These are phyloP conservation scores for Rhorus exstirpatorius DNA, from an alignment of 2,888 invertebrate genomes.

Conservation along the genomic window DNA sequence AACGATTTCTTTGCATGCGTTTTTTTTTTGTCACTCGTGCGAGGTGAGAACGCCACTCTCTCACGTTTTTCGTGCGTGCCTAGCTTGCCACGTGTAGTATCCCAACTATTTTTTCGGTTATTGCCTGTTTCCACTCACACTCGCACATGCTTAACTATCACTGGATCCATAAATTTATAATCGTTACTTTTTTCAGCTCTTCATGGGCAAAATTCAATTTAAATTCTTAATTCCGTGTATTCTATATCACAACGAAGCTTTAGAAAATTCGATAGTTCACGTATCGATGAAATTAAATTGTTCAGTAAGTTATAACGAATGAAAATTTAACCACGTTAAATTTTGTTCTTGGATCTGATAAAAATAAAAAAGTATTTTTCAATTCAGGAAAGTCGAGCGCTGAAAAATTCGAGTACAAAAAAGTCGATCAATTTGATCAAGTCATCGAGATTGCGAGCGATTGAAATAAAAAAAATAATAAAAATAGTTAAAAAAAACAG, in stretches of 20 bases:
- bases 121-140: too few relatives aligned
- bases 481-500: too few relatives aligned
- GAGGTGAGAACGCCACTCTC: too few relatives aligned
- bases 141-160: background rate
- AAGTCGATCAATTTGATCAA: background rate
- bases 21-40: too few relatives aligned
- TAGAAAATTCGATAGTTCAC: background rate
- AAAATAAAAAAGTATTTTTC: background rate
- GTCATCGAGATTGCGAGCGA: background rate
- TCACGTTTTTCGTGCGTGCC: too few relatives aligned
- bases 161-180: constrained; percentile 3
- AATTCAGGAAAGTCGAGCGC: background rate
- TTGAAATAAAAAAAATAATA: background rate
- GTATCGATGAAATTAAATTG: background rate
- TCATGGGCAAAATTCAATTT: background rate
- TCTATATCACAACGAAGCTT: background rate
- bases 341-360: background rate
- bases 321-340: background rate
- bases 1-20: too few relatives aligned
- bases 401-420: background rate
- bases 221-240: too few relatives aligned
- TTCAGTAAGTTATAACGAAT: background rate
- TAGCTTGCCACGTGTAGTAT: too few relatives aligned
- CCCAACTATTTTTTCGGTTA: too few relatives aligned
- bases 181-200: background rate